Conservation (phyloP, 1,140 invertebrate genomes). For the Globodera rostochiensis region DNA sequence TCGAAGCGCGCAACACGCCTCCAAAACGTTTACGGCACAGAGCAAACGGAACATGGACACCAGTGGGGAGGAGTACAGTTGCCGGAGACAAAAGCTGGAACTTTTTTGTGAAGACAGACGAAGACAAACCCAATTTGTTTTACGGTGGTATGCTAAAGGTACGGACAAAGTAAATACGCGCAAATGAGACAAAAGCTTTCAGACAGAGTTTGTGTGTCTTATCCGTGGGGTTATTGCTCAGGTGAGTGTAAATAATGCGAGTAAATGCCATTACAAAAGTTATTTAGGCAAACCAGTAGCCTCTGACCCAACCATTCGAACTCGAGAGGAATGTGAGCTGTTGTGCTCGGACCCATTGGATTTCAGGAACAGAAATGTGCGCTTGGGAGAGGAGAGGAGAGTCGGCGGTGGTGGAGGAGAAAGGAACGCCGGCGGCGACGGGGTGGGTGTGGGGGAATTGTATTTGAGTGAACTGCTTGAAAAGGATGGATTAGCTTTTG, state of each 20-base stretch:
- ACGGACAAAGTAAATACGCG: neutral
- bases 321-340: slow-evolving; percentile 41
- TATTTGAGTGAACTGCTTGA: too few species aligned
- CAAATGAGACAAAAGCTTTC: neutral
- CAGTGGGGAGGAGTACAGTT: slow-evolving; percentile 33
- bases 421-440: neutral
- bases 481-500: too few species aligned
- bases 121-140: slow-evolving; percentile 37
- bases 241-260: neutral
- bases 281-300: slow-evolving; percentile 32
- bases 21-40: neutral
- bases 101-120: slow-evolving; percentile 32
- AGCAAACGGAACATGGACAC: slow-evolving; percentile 7
- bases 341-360: slow-evolving; percentile 31
- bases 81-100: slow-evolving; percentile 20
- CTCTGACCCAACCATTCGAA: slow-evolving; percentile 38
- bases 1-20: neutral
- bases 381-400: neutral
- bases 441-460: neutral
- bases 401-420: neutral
- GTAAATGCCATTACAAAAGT: neutral
- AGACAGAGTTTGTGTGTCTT: slow-evolving; percentile 39
- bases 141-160: slow-evolving; percentile 37
- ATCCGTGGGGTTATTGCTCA: slow-evolving; percentile 46
- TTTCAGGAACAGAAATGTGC: neutral